phyloP scores from a whole-genome alignment of 2,113 vertebrate species.

The Thamnophis sirtalis region DNA sequence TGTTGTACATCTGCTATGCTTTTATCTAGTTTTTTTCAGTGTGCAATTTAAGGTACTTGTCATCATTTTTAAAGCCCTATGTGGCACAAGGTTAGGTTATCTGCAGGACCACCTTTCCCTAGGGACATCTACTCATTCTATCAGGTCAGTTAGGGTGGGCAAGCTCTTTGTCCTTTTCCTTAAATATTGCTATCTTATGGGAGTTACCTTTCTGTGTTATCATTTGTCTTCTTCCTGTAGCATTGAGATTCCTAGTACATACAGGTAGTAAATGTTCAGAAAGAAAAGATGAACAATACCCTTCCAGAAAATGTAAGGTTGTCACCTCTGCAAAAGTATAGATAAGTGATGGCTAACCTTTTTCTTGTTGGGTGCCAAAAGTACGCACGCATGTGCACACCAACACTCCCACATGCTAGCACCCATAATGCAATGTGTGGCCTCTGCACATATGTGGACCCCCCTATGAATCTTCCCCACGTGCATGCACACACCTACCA shows the following conservation, averaged over 20 bases:
- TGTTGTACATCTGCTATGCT: neutral
- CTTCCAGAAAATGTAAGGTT: neutral
- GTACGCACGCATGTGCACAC: too few relatives aligned
- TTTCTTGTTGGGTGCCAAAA: too few relatives aligned
- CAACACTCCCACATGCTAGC: too few relatives aligned
- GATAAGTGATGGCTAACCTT: too few relatives aligned
- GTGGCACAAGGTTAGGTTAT: neutral
- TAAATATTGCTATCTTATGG: neutral
- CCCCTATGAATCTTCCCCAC: too few relatives aligned
- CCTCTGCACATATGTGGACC: too few relatives aligned
- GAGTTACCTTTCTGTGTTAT: neutral
- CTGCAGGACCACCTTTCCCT: neutral
- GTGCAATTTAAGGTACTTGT: neutral
- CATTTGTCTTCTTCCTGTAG: neutral
- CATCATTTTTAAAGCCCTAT: neutral
- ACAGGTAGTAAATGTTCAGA: neutral
- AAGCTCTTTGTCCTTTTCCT: neutral
- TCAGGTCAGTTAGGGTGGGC: neutral
- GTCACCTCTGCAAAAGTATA: neutral
- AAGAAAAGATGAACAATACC: neutral
- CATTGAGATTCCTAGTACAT: neutral
- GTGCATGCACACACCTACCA: too few relatives aligned
- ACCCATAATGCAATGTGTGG: too few relatives aligned
- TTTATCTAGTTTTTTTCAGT: neutral
- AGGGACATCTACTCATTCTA: neutral